Percentiles rank a stretch among this genome's conserved stretches.
Conservation (phyloP, 2,888 invertebrate genomes). For the Eupithecia subfuscata region DNA sequence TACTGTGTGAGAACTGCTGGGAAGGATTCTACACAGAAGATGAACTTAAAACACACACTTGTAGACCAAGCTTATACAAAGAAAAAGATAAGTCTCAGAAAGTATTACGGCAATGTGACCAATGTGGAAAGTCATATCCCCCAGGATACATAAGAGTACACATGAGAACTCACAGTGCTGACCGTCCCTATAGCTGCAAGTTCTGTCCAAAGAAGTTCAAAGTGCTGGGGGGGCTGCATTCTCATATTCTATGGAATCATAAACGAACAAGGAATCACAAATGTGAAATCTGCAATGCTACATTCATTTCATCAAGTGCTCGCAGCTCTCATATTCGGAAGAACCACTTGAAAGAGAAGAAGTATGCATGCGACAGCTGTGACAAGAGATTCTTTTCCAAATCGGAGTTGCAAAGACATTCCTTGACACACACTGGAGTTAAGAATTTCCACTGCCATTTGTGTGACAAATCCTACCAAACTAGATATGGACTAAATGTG, state of each 20-base stretch:
- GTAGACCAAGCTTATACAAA: conserved; percentile 63
- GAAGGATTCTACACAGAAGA: conserved; percentile 67
- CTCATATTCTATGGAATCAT: conserved; percentile 78
- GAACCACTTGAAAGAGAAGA: conserved; percentile 78
- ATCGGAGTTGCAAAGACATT: conserved; percentile 76
- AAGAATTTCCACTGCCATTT: conserved; percentile 79
- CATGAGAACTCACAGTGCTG: conserved; percentile 74
- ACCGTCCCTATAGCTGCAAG: conserved; percentile 73
- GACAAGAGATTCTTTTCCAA: conserved; percentile 77
- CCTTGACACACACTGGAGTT: conserved; percentile 76
- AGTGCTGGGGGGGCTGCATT: conserved; percentile 75
- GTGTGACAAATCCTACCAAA: conserved; percentile 80
- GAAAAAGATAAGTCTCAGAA: conserved; percentile 62
- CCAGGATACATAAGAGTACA: conserved; percentile 78
- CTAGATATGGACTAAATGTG: conserved; percentile 77
- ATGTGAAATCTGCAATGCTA: conserved; percentile 78
- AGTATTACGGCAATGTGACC: conserved; percentile 73
- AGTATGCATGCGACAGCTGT: conserved; percentile 76
- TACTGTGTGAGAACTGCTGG: conserved; percentile 78
- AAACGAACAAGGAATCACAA: conserved; percentile 76
- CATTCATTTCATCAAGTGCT: conserved; percentile 77
- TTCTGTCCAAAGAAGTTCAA: conserved; percentile 80
- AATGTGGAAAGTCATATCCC: conserved; percentile 80
- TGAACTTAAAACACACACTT: conserved; percentile 64
- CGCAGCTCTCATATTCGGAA: conserved; percentile 76